Evolutionary conservation across 1,140 invertebrate species (phyloP).

Genomic region (Diorhabda sublineata): DNA sequence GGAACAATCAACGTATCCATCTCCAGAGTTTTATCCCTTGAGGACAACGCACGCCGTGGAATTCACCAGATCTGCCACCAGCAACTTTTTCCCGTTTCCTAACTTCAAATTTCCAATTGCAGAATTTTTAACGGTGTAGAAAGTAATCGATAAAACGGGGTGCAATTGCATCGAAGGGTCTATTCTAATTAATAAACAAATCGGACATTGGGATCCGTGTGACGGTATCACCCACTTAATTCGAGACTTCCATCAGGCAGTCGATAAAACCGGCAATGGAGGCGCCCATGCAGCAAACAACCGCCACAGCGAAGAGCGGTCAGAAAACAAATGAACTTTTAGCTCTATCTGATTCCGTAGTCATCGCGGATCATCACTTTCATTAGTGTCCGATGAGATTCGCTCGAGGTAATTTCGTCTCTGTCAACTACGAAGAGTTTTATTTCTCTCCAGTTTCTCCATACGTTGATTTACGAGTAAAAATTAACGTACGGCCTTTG

Average conservation of each 20-base stretch:
- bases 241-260: not conserved
- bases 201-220: not conserved
- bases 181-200: not conserved
- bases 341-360: constrained; percentile 23
- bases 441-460: no score
- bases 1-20: no score
- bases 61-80: not conserved
- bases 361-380: constrained; percentile 27
- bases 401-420: not conserved
- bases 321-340: constrained; percentile 27
- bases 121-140: not conserved
- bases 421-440: no score
- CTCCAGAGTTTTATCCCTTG: no score
- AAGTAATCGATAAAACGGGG: not conserved
- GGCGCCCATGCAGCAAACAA: constrained; percentile 20
- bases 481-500: no score
- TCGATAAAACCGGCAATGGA: constrained; percentile 16
- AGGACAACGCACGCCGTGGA: not conserved
- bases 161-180: not conserved
- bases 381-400: constrained; percentile 18
- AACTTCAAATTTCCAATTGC: not conserved
- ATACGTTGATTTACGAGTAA: no score
- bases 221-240: not conserved
- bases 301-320: constrained; percentile 19
- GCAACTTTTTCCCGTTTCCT: not conserved